Evolutionary conservation across 2,797 vertebrate genomes (phyloP).

Genomic region (Enteromius treurensis): DNA sequence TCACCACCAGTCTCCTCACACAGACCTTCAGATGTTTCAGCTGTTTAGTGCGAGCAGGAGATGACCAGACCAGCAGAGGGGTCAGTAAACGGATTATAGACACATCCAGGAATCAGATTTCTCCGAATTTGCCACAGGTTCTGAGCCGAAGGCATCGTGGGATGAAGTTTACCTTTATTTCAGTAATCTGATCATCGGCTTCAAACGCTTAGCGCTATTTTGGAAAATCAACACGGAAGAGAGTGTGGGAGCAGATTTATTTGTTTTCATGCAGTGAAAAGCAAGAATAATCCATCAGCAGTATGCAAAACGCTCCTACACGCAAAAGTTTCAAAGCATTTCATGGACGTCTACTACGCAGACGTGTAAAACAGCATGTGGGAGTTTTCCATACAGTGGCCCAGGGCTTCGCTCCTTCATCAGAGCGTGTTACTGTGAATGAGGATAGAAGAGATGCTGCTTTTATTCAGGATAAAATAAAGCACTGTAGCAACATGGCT

Average conservation of each 20-base stretch:
- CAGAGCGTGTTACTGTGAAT: conserved; percentile 8
- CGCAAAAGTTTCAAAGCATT: conserved; percentile 4
- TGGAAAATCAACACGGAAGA: conserved; percentile 15
- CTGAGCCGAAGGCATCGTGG: not conserved
- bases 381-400: conserved; percentile 18
- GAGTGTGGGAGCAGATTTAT: conserved; percentile 19
- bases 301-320: conserved; percentile 12
- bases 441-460: conserved; percentile 2
- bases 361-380: conserved; percentile 32
- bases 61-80: not conserved
- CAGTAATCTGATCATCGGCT: not conserved
- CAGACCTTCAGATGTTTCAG: not conserved
- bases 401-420: conserved; percentile 18
- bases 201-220: not conserved
- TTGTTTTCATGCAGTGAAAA: conserved; percentile 27
- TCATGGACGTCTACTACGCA: not conserved
- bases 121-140: conserved; percentile 11
- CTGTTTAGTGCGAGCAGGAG: not conserved
- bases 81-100: conserved; percentile 27
- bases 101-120: conserved; percentile 32
- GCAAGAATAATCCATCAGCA: conserved; percentile 32
- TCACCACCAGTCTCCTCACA: not conserved
- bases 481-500: not conserved
- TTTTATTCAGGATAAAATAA: conserved; percentile 22
- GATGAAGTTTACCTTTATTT: conserved; percentile 29